Evolutionary conservation across 2,797 vertebrate species (phyloP).

Genomic region (Apogon talboti): DNA sequence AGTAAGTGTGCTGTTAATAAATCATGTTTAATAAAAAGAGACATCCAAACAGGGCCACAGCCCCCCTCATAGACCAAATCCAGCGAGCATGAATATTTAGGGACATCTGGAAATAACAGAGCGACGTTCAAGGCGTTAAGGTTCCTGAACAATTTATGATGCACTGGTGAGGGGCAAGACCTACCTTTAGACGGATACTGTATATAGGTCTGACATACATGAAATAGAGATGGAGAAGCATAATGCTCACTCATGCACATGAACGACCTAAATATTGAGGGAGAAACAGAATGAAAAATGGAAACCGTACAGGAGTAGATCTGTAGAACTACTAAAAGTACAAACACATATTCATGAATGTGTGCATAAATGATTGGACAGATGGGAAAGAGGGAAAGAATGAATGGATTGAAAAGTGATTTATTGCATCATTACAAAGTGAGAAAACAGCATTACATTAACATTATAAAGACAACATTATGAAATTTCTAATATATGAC

Average conservation of each 20-base stretch:
- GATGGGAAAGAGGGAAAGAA: not conserved
- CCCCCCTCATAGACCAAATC: conserved; percentile 51
- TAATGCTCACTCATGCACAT: conserved; percentile 14
- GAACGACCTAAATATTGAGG: not conserved
- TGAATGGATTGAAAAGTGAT: conserved; percentile 3
- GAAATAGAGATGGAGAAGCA: conserved; percentile 2
- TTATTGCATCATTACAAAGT: conserved; percentile 4
- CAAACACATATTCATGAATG: not conserved
- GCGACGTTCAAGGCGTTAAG: conserved; percentile 31
- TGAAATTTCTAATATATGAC: not conserved
- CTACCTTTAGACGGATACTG: conserved; percentile 10
- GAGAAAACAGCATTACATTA: not conserved
- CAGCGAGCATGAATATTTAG: conserved; percentile 68
- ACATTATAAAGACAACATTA: too few relatives aligned
- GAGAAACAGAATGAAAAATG: not conserved
- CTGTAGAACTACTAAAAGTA: conserved; percentile 1
- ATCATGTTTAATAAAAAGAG: conserved; percentile 79
- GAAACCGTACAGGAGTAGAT: not conserved
- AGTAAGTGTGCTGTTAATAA: conserved; percentile 77
- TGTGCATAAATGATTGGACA: not conserved
- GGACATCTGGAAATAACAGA: conserved; percentile 63
- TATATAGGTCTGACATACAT: conserved; percentile 7
- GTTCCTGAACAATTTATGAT: conserved; percentile 58
- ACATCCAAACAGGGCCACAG: conserved; percentile 64
- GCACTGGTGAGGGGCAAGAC: conserved; percentile 20